These are phyloP conservation scores for Apostichopus japonicus DNA, from an alignment of 35 echinoderm and acorn worm species.

Conservation along the genomic window DNA sequence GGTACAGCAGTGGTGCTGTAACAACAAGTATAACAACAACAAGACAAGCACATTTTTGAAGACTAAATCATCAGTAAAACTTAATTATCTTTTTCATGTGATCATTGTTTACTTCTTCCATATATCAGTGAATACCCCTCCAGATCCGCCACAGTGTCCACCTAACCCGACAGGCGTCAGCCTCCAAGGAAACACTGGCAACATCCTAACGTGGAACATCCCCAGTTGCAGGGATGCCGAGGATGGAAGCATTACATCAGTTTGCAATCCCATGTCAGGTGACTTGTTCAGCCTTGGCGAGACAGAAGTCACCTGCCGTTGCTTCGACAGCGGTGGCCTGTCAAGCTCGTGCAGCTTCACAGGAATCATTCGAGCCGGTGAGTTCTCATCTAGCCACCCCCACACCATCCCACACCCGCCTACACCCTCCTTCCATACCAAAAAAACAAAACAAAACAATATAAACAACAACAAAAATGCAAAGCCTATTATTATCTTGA, in stretches of 20 bases:
- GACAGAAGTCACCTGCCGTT: background rate
- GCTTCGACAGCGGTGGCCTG: slow-evolving; percentile 6
- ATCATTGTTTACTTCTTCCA: too few relatives aligned
- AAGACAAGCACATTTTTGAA: too few relatives aligned
- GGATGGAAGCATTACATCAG: background rate
- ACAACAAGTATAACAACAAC: too few relatives aligned
- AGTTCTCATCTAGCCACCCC: background rate
- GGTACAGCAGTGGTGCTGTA: too few relatives aligned
- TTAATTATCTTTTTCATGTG: too few relatives aligned
- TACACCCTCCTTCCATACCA: too few relatives aligned
- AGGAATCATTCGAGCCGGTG: background rate
- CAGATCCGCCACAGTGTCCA: background rate
- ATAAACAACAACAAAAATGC: too few relatives aligned
- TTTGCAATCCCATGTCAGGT: background rate
- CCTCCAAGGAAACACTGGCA: background rate
- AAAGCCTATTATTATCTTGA: too few relatives aligned
- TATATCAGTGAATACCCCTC: background rate
- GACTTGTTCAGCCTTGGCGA: background rate
- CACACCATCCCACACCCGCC: background rate
- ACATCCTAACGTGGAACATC: background rate
- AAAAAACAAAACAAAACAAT: too few relatives aligned
- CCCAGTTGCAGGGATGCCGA: background rate
- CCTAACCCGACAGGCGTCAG: background rate
- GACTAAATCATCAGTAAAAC: too few relatives aligned
- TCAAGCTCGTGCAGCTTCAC: background rate